Base-by-base conservation (phyloP, 2,797 vertebrate genomes). In the Luscinia luscinia region DNA sequence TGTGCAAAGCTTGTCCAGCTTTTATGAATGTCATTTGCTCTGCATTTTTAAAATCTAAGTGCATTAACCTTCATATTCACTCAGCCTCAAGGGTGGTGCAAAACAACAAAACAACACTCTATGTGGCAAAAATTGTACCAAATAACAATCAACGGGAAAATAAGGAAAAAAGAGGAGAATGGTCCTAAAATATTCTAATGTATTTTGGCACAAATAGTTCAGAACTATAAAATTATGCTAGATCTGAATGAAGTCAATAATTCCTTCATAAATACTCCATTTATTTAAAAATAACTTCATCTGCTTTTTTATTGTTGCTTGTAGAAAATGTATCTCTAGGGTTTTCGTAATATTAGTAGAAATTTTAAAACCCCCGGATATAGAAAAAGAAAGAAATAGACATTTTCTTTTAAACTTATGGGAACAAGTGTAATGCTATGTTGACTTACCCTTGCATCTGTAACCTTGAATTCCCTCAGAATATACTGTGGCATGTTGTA, bases 401-500 rank as follows among this genome's bases (percentile, higher is more conserved):
- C 7, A 43, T 54, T 77, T 72, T 67, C 15, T 79, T 87, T 83
- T 55, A 75, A 94, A 57, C 15, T 78, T 79, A 36, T 3, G 12
- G 14, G 20, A 77, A 90, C 40, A 19, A 76, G 8, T 26, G 24
- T 46, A 74, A 84, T 59, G 34, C 34, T 34, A 34, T 7, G 28
- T 38, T 69, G 87, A 96, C 98, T 99, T 98, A 99, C 99, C 98
- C 99, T 98, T 97, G 99, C 99, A 95, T 99, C 99, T 87, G 99
- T 99, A 97, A 99, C 99, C 98, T 99, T 99, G 98, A 99, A 99
- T 98, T 99, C 99, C 84, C 99, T 98, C 96, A 99, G 97, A 96
- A 99, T 99, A 92, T 99, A 99, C 95, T 99, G 99, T 73, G 99
- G 99, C 99, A 99, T 99, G 97, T 99, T 99, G 94, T 99, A 99